Evolutionary conservation across 2,888 invertebrate genomes (phyloP).

Genomic region (Yponomeuta evonymella): DNA sequence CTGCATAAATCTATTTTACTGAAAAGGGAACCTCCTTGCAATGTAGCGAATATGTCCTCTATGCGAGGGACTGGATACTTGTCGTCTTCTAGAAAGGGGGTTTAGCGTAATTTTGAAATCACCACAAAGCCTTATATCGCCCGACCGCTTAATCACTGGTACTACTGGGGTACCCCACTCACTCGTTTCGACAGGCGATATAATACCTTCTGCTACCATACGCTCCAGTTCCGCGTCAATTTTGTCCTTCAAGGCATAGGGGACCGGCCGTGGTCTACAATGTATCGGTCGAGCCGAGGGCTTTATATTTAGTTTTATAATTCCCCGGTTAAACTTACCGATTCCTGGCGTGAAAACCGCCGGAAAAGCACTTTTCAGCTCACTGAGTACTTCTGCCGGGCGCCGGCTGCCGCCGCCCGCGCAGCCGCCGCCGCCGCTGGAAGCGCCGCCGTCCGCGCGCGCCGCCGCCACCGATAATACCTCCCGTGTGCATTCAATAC

Average conservation of each 20-base stretch:
- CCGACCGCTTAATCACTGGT: slow-evolving; percentile 6
- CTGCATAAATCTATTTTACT: slow-evolving; percentile 4
- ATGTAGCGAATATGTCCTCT: not conserved
- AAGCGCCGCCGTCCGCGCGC: not conserved
- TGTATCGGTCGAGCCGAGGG: not conserved
- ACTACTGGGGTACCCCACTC: slow-evolving; percentile 12
- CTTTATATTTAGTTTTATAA: not conserved
- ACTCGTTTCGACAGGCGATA: slow-evolving; percentile 1
- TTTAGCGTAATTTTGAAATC: slow-evolving; percentile 12
- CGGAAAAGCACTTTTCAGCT: not conserved
- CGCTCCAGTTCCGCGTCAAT: not conserved
- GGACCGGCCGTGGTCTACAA: not conserved
- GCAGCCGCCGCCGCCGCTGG: not conserved
- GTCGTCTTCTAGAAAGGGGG: slow-evolving; percentile 2
- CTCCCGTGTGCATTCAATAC: not conserved
- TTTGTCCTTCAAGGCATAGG: not conserved
- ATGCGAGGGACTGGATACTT: slow-evolving; percentile 9
- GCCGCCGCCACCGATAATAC: not conserved
- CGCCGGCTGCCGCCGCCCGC: not conserved
- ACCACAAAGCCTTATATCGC: slow-evolving; percentile 3
- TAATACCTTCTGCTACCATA: not conserved
- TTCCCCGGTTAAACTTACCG: not conserved
- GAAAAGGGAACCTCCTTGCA: not conserved
- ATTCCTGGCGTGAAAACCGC: not conserved
- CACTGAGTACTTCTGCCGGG: not conserved